Conservation (phyloP, 2,888 invertebrate genomes). For the Colostygia pectinataria region DNA sequence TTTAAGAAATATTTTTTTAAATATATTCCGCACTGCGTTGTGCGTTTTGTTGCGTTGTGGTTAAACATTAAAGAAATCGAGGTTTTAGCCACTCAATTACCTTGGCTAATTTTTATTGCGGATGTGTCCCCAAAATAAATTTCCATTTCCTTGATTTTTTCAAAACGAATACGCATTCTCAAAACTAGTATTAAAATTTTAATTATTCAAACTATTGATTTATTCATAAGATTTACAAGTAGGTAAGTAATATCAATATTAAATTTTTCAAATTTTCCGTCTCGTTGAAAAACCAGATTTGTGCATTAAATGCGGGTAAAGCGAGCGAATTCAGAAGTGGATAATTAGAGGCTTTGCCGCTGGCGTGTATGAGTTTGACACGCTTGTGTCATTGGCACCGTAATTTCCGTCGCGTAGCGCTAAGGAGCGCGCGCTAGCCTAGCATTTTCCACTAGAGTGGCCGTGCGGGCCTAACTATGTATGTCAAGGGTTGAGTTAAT, state of each 20-base stretch:
- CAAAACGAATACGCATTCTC: background rate
- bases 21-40: too few relatives aligned
- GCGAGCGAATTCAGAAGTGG: constrained; percentile 8
- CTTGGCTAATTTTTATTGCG: constrained; percentile 25
- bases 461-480: constrained; percentile 66
- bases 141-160: constrained; percentile 1
- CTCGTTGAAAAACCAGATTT: constrained; percentile 10
- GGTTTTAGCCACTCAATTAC: constrained; percentile 12
- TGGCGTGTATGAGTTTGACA: constrained; percentile 9
- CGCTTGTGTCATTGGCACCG: constrained; percentile 28
- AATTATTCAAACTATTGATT: background rate
- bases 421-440: constrained; percentile 62
- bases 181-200: constrained; percentile 1
- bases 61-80: background rate
- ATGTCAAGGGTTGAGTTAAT: constrained; percentile 79
- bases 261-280: constrained; percentile 5
- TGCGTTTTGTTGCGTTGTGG: background rate
- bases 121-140: constrained; percentile 24
- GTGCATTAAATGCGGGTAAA: constrained; percentile 7
- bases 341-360: constrained; percentile 7
- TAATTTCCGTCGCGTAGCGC: constrained; percentile 46
- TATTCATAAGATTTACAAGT: constrained; percentile 3
- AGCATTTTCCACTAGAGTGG: constrained; percentile 78
- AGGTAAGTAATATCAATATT: background rate
- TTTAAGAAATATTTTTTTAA: too few relatives aligned